These are phyloP conservation scores for Xiphydria camelus DNA, from an alignment of 2,888 invertebrate genomes.

Conservation along the genomic window DNA sequence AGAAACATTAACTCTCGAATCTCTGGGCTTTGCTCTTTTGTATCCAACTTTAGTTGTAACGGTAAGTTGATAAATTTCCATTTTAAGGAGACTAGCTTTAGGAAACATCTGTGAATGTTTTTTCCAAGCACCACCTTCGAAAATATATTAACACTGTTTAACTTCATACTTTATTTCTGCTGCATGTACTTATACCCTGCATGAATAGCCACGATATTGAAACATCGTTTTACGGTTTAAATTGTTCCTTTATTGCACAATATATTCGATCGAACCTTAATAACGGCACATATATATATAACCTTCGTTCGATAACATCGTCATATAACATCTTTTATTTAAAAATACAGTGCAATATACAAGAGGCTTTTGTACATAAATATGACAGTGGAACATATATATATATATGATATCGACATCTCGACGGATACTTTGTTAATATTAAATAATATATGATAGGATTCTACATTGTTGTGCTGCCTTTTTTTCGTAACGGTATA, in stretches of 20 bases:
- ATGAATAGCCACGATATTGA: not conserved
- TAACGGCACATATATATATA: too few species aligned
- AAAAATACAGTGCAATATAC: conserved; percentile 38
- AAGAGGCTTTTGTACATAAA: conserved; percentile 43
- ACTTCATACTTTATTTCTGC: not conserved
- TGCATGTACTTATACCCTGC: not conserved
- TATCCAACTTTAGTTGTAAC: too few species aligned
- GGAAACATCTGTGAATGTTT: too few species aligned
- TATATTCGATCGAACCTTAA: too few species aligned
- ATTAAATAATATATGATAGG: conserved; percentile 14
- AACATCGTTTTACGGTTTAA: not conserved
- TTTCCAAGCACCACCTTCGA: too few species aligned
- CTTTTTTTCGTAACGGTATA: too few species aligned
- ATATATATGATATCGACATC: not conserved
- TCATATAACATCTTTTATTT: conserved; percentile 39
- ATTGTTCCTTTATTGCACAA: too few species aligned
- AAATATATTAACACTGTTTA: too few species aligned
- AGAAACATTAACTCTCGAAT: conserved; percentile 9
- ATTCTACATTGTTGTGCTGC: conserved; percentile 34
- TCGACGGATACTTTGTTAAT: conserved; percentile 5
- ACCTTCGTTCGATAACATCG: conserved; percentile 35
- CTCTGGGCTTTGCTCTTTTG: too few species aligned
- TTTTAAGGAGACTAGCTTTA: too few species aligned
- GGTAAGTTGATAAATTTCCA: too few species aligned
- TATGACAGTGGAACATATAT: conserved; percentile 24